Evolutionary conservation across 2,888 invertebrate genomes (phyloP).

Genomic region (Apamea crenata): DNA sequence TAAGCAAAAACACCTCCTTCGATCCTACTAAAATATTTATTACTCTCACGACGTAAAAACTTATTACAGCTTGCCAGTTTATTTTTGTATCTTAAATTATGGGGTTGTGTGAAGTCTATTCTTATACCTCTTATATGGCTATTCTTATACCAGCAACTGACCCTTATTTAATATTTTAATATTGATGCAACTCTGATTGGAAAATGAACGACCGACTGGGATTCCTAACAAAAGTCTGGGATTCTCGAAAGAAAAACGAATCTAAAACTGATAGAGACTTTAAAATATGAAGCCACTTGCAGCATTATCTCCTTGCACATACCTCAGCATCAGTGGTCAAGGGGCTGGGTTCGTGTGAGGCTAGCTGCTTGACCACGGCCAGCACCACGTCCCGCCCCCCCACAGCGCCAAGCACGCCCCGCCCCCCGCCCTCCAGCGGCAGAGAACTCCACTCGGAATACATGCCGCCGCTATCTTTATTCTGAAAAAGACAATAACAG

Average conservation of each 20-base stretch:
- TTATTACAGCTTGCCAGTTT: not conserved
- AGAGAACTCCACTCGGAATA: conserved; percentile 96
- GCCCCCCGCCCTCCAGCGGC: conserved; percentile 92
- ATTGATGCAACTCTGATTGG: not conserved
- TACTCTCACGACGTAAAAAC: not conserved
- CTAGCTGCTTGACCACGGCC: conserved; percentile 94
- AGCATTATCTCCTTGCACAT: conserved; percentile 27
- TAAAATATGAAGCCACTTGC: not conserved
- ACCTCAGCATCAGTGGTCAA: conserved; percentile 96
- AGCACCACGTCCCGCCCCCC: conserved; percentile 95
- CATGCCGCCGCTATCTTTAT: conserved; percentile 93
- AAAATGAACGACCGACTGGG: not conserved
- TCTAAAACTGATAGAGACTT: too few relatives aligned
- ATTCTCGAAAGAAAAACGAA: not conserved
- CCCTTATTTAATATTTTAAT: not conserved
- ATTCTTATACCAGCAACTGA: not conserved
- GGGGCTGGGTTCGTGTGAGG: conserved; percentile 96
- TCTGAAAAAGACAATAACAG: conserved; percentile 79
- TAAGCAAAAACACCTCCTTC: not conserved
- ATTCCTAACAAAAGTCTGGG: not conserved
- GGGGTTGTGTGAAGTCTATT: too few relatives aligned
- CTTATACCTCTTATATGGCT: not conserved
- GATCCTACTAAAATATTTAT: not conserved
- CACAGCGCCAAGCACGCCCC: conserved; percentile 95
- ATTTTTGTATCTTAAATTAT: not conserved